A percentile compares a stretch with the other conserved stretches of the same genome.
phyloP scores from a whole-genome alignment of 2,113 vertebrate genomes.

The Nannobrachium achirus region DNA sequence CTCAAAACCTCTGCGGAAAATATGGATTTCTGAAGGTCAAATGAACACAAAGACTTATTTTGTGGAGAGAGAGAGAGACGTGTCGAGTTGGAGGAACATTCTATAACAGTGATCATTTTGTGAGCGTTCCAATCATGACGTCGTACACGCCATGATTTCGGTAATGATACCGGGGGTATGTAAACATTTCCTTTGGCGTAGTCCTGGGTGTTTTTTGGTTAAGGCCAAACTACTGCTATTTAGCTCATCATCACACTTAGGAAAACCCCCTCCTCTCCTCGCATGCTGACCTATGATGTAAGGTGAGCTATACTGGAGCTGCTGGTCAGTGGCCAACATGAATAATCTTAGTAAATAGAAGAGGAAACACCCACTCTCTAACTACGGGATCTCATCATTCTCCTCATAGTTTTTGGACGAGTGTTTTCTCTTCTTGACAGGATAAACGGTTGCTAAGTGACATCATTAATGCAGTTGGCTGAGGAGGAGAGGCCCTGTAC shows the following conservation, averaged over 20 bases:
- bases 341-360: conserved; percentile 48
- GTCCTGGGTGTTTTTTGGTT: neutral
- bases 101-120: neutral
- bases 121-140: conserved; percentile 49
- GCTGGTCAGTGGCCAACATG: conserved; percentile 40
- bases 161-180: conserved; percentile 41
- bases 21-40: neutral
- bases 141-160: conserved; percentile 68
- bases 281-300: conserved; percentile 50
- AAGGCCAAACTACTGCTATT: conserved; percentile 44
- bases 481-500: conserved; percentile 13
- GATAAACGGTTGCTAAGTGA: conserved; percentile 40
- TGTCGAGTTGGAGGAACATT: neutral
- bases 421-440: conserved; percentile 35
- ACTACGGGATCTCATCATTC: conserved; percentile 27
- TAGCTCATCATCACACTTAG: conserved; percentile 52
- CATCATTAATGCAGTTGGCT: conserved; percentile 53
- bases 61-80: conserved; percentile 17
- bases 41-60: conserved; percentile 17
- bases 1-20: too few relatives aligned
- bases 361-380: conserved; percentile 59
- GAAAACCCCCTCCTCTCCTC: conserved; percentile 62
- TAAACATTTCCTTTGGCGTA: conserved; percentile 73
- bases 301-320: conserved; percentile 34
- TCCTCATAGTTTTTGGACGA: conserved; percentile 47